Conservation (phyloP, 2,113 vertebrate genomes). For the Alosa alosa region DNA sequence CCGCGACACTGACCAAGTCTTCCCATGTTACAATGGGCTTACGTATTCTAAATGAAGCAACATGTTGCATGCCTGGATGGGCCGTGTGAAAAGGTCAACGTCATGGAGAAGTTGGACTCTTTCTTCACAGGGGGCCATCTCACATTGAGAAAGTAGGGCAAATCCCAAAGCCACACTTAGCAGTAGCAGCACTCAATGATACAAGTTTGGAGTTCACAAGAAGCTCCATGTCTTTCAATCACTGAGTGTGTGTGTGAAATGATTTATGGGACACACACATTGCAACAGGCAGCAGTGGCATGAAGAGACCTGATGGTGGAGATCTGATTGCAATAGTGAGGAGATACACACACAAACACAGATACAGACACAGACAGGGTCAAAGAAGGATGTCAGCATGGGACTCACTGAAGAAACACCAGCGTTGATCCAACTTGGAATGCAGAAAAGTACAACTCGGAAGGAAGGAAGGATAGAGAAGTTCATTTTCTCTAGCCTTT, state of each 20-base stretch:
- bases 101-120: conserved; percentile 39
- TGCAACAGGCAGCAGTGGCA: background rate
- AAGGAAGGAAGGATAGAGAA: conserved; percentile 18
- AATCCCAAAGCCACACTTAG: conserved; percentile 17
- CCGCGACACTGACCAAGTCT: background rate
- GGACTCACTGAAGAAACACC: background rate
- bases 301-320: background rate
- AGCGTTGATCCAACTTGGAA: background rate
- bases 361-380: background rate
- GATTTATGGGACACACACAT: background rate
- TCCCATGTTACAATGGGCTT: background rate
- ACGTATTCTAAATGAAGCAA: background rate
- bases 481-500: conserved; percentile 29
- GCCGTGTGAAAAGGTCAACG: background rate
- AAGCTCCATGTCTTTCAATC: background rate
- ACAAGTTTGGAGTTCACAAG: background rate
- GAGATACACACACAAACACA: background rate
- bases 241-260: no score
- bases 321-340: background rate
- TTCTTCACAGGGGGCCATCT: conserved; percentile 14
- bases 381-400: background rate
- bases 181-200: background rate
- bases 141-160: conserved; percentile 46
- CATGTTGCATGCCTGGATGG: background rate
- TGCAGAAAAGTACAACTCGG: background rate